Evolutionary conservation across 2,113 vertebrate species (phyloP).

Genomic region (Excalfactoria chinensis): DNA sequence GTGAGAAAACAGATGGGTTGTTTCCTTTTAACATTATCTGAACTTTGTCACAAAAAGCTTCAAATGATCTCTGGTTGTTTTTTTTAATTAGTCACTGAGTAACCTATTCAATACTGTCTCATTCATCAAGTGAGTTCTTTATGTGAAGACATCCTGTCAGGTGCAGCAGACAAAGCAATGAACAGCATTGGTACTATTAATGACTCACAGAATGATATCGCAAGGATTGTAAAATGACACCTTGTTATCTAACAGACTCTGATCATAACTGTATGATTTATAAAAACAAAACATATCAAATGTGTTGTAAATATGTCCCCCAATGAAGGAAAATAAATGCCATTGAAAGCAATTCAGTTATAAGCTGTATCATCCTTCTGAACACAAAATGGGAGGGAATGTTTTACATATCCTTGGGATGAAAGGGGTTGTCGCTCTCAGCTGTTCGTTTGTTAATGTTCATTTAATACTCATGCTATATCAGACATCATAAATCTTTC

Average conservation of each 20-base stretch:
- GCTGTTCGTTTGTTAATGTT: background rate
- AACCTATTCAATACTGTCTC: background rate
- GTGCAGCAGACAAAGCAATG: background rate
- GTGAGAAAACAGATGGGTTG: background rate
- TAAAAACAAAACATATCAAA: constrained; percentile 5
- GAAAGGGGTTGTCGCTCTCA: constrained; percentile 3
- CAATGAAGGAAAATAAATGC: background rate
- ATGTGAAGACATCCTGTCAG: background rate
- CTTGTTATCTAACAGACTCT: background rate
- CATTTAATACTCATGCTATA: background rate
- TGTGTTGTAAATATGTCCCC: background rate
- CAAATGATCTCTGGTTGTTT: background rate
- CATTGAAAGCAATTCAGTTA: background rate
- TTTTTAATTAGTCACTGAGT: background rate
- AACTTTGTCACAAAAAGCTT: background rate
- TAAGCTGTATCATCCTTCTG: background rate
- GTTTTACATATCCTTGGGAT: background rate
- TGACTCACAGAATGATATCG: background rate
- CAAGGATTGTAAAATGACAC: background rate
- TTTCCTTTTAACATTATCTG: background rate
- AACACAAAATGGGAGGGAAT: background rate
- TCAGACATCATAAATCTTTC: background rate
- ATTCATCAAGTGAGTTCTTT: background rate
- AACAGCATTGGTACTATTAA: background rate
- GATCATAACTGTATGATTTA: background rate